These are phyloP conservation scores for Polypterus senegalus DNA, from an alignment of 2,113 vertebrate genomes.

Conservation along the genomic window DNA sequence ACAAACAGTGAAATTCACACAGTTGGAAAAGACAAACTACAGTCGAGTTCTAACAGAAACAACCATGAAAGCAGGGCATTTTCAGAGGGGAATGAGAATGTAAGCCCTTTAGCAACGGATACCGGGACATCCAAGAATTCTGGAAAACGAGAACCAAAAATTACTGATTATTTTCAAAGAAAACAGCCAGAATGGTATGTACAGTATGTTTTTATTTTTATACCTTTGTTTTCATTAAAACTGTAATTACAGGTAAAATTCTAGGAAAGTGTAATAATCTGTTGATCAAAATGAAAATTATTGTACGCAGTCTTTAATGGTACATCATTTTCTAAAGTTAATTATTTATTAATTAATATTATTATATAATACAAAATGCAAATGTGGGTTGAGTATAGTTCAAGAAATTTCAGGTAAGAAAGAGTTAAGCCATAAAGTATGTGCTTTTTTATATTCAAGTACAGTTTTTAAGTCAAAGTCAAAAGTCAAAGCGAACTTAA, in stretches of 20 bases:
- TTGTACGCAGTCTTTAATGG: not conserved
- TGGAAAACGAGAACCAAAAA: constrained; percentile 24
- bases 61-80: not conserved
- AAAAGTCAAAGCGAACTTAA: too few relatives aligned
- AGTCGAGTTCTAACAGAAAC: not conserved
- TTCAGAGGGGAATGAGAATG: not conserved
- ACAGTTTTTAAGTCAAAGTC: too few relatives aligned
- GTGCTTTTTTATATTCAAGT: too few relatives aligned
- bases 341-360: not conserved
- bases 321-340: not conserved
- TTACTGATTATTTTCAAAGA: constrained; percentile 41
- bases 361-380: not conserved
- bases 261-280: not conserved
- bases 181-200: constrained; percentile 13
- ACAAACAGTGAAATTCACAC: not conserved
- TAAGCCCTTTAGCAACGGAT: not conserved
- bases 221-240: not conserved
- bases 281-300: not conserved
- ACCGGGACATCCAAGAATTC: constrained; percentile 3
- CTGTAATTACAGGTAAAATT: not conserved
- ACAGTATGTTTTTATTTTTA: not conserved
- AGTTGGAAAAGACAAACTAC: not conserved
- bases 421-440: too few relatives aligned
- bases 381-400: too few relatives aligned
- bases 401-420: too few relatives aligned